Evolutionary conservation across 2,888 invertebrate genomes (phyloP), one percentile per base, ranked within the genome.

Genomic region (Acheta domesticus): DNA sequence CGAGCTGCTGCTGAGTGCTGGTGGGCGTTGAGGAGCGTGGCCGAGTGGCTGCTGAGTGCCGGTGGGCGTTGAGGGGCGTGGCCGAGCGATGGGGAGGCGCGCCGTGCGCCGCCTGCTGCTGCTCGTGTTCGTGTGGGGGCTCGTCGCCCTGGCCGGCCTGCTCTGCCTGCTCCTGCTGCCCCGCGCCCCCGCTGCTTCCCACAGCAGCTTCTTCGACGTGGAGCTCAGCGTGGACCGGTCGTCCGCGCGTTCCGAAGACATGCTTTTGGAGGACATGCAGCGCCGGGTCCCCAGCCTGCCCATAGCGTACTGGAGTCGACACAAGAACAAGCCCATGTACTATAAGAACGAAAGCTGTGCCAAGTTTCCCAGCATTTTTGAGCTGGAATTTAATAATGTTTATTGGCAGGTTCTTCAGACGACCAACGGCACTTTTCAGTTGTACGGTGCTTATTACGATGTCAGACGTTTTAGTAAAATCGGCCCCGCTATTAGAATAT

Each of bases 361-460:
- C 80, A 92, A 93, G 83, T 95, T 95, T 86, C 97, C 97, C 0
- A 94, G 93, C 81, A 92, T 96, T 83, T 96, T 94, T 87, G 97
- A 97, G 85, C 88, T 97, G 82, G 95, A 97, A 86, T 97, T 96
- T 88, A 96, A 96, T 88, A 97, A 97, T 86, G 91, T 95, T 79
- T 96, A 96, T 87, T 97, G 97, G 97, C 97, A 97, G 88, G 94
- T 93, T 77, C 86, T 96, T 85, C 91, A 91, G 83, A 92, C 94
- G 11, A 90, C 91, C 74, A 94, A 96, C 84, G 96, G 96, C n/a
- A 95, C 95, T 2, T 96, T 96, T 85, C 95, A 96, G 86, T 87
- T 97, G 36, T 96, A 93, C 86, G 96, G 96, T 14, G 97, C 97
- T 14, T 97, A 96, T 87, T 92, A 95, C 85, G 97, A 97, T 86